These are phyloP conservation scores for Helleia helle DNA, from an alignment of 2,888 invertebrate genomes.

Conservation along the genomic window DNA sequence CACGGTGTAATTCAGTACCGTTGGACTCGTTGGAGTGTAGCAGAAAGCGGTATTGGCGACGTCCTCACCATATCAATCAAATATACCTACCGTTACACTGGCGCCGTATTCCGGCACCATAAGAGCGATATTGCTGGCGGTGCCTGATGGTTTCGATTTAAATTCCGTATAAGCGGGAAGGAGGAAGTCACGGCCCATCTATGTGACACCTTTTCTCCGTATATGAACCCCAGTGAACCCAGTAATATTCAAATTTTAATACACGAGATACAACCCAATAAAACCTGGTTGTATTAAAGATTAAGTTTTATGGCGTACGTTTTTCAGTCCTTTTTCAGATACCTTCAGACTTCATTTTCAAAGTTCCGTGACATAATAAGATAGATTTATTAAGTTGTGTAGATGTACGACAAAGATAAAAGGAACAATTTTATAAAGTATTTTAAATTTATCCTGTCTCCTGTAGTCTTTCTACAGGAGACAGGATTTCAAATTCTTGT, in stretches of 20 bases:
- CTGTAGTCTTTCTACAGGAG: too few species aligned
- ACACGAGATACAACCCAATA: neutral
- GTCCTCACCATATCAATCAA: conserved; percentile 66
- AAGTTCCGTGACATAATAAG: too few species aligned
- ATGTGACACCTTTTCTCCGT: conserved; percentile 70
- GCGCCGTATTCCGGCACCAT: conserved; percentile 33
- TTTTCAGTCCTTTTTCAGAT: too few species aligned
- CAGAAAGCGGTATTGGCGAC: conserved; percentile 63
- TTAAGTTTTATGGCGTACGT: too few species aligned
- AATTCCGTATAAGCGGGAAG: conserved; percentile 71
- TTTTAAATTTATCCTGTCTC: too few species aligned
- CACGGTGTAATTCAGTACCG: conserved; percentile 66
- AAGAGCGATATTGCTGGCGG: conserved; percentile 33
- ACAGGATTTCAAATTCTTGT: too few species aligned
- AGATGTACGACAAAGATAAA: too few species aligned
- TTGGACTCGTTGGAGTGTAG: conserved; percentile 61
- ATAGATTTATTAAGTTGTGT: too few species aligned
- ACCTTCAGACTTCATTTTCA: too few species aligned
- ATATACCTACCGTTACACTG: conserved; percentile 31
- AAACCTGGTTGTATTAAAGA: too few species aligned
- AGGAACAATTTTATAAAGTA: too few species aligned
- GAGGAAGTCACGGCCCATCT: conserved; percentile 70
- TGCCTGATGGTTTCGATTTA: conserved; percentile 47
- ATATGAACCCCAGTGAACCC: conserved; percentile 63
- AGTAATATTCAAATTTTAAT: conserved; percentile 23